These are phyloP conservation scores for Agonopterix heracliana DNA, from an alignment of 2,888 invertebrate genomes.

Conservation along the genomic window DNA sequence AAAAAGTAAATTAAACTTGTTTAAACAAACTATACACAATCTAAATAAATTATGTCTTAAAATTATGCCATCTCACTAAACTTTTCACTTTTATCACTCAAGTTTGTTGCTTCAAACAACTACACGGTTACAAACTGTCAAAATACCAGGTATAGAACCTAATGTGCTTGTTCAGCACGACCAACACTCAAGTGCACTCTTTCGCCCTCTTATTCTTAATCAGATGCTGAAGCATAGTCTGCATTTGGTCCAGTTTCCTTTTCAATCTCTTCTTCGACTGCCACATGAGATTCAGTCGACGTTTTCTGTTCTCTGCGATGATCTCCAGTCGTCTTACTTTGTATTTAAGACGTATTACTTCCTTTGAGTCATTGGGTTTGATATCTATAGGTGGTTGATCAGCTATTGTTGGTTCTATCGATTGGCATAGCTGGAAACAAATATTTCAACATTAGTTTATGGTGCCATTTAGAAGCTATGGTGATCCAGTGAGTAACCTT, in stretches of 20 bases:
- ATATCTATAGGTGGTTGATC: constrained; percentile 33
- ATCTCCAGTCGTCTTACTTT: constrained; percentile 47
- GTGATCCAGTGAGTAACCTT: too few species aligned
- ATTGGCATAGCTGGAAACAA: constrained; percentile 46
- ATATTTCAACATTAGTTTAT: neutral
- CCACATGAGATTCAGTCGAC: constrained; percentile 45
- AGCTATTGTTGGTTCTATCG: constrained; percentile 41
- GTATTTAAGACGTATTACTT: constrained; percentile 47
- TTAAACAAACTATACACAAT: too few species aligned
- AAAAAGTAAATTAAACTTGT: too few species aligned
- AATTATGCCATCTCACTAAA: too few species aligned
- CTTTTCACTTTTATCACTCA: too few species aligned
- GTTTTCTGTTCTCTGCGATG: constrained; percentile 46
- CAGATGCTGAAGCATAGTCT: constrained; percentile 44
- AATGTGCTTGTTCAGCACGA: neutral
- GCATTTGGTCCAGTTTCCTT: constrained; percentile 45
- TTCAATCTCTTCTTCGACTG: constrained; percentile 37
- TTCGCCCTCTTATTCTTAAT: constrained; percentile 31
- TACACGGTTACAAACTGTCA: too few species aligned
- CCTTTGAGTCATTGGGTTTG: constrained; percentile 39
- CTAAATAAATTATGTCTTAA: too few species aligned
- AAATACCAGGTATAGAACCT: neutral
- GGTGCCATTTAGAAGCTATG: too few species aligned
- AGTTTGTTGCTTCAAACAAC: too few species aligned
- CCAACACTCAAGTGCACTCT: constrained; percentile 6